phyloP scores from a whole-genome alignment of 2,113 vertebrate species.

The Ceratotherium simum region DNA sequence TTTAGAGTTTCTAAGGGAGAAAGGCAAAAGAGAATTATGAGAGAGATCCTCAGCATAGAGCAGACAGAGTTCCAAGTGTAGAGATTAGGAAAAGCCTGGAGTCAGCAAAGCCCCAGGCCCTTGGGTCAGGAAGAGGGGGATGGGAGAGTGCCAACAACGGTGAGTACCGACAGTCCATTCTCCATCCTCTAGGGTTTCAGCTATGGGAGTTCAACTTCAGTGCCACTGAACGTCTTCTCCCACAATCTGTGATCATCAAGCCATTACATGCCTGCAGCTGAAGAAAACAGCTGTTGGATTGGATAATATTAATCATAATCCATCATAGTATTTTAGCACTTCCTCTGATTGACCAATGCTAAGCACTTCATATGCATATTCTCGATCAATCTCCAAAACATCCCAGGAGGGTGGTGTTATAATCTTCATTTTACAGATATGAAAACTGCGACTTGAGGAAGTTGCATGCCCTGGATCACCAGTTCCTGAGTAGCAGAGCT shows the following conservation, averaged over 20 bases:
- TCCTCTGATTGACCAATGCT: background rate
- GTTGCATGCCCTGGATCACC: fast-evolving
- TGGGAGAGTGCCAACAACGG: fast-evolving
- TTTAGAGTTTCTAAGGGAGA: background rate
- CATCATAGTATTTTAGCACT: background rate
- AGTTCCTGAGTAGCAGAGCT: background rate
- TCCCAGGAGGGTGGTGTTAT: background rate
- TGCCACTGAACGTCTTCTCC: background rate
- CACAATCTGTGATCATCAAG: background rate
- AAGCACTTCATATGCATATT: background rate
- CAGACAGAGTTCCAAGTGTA: background rate
- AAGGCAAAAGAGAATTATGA: background rate
- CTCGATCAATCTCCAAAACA: background rate
- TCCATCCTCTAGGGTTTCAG: background rate
- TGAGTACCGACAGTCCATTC: too few species aligned
- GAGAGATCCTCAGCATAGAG: background rate
- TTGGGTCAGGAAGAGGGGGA: background rate
- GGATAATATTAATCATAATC: background rate
- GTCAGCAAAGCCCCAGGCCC: background rate
- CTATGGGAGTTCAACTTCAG: background rate
- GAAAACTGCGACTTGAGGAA: background rate
- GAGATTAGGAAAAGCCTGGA: background rate
- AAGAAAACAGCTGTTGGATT: background rate
- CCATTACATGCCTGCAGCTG: background rate
- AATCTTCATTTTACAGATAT: background rate